Evolutionary conservation across 2,888 invertebrate species (phyloP).

Genomic region (Diaperis boleti): DNA sequence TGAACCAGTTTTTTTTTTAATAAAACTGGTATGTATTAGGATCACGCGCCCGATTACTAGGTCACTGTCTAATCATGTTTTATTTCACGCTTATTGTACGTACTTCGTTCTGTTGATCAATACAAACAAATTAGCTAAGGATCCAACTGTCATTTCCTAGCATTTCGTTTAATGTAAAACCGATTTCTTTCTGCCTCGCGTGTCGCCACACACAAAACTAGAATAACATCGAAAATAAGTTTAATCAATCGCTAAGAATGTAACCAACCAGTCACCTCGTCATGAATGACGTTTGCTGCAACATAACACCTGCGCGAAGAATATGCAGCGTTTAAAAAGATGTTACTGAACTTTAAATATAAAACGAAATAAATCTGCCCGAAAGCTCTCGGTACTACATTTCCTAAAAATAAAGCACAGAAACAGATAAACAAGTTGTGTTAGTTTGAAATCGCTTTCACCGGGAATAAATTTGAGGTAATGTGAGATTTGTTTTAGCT

Average conservation of each 20-base stretch:
- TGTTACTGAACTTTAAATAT: conserved; percentile 18
- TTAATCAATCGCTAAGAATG: background rate
- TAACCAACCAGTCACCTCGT: too few species aligned
- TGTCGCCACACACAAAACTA: background rate
- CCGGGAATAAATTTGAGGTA: background rate
- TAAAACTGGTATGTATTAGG: conserved; percentile 6
- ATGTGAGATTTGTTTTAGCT: too few species aligned
- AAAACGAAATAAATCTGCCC: conserved; percentile 14
- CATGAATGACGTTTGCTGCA: background rate
- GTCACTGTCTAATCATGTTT: conserved; percentile 22
- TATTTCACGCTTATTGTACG: conserved; percentile 8
- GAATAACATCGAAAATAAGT: background rate
- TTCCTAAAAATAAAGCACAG: conserved; percentile 7
- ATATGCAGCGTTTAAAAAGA: background rate
- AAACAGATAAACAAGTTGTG: background rate
- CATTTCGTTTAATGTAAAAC: conserved; percentile 4
- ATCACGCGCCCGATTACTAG: conserved; percentile 26
- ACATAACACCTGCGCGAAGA: conserved; percentile 1
- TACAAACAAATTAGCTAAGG: conserved; percentile 22
- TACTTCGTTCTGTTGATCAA: conserved; percentile 6
- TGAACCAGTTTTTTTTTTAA: background rate
- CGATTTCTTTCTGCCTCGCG: conserved; percentile 4
- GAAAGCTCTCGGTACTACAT: conserved; percentile 23
- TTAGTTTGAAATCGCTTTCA: background rate
- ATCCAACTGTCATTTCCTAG: conserved; percentile 21